Conservation (phyloP, 2,113 vertebrate genomes). For the Syngnathus floridae region DNA sequence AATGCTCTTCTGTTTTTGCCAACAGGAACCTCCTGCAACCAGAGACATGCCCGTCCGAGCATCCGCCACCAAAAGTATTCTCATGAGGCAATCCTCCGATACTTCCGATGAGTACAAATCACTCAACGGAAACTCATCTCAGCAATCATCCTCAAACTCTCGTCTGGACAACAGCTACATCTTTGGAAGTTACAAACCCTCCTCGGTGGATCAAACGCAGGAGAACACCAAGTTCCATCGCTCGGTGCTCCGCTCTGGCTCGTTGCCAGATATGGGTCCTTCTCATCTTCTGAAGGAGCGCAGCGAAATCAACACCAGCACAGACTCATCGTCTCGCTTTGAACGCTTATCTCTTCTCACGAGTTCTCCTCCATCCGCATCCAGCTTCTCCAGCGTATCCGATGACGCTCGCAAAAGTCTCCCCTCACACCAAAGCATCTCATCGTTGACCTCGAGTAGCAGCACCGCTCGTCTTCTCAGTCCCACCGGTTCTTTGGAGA, state of each 20-base stretch:
- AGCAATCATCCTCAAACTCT: constrained; percentile 39
- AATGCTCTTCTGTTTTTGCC: neutral
- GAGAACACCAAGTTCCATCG: constrained; percentile 38
- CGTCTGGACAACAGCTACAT: constrained; percentile 82
- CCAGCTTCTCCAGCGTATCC: constrained; percentile 32
- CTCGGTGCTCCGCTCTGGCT: constrained; percentile 35
- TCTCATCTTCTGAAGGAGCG: neutral
- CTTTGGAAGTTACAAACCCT: constrained; percentile 61
- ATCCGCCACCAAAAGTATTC: constrained; percentile 25
- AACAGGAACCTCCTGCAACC: constrained; percentile 14
- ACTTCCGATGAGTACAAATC: constrained; percentile 42
- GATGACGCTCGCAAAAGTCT: constrained; percentile 20
- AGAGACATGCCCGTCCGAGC: constrained; percentile 21
- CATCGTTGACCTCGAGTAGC: constrained; percentile 20
- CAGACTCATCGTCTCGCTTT: constrained; percentile 14
- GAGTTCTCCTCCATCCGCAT: constrained; percentile 28
- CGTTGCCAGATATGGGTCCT: constrained; percentile 47
- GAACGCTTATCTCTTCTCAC: constrained; percentile 60
- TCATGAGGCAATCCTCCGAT: constrained; percentile 51
- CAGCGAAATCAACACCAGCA: neutral
- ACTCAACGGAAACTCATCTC: constrained; percentile 49
- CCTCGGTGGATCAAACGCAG: constrained; percentile 14
- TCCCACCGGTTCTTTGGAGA: constrained; percentile 37
- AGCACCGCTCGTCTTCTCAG: constrained; percentile 38
- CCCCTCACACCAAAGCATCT: neutral